Percentiles rank a stretch among this genome's conserved stretches.
phyloP scores from a whole-genome alignment of 1,140 invertebrate genomes.

The Cydia fagiglandana region DNA sequence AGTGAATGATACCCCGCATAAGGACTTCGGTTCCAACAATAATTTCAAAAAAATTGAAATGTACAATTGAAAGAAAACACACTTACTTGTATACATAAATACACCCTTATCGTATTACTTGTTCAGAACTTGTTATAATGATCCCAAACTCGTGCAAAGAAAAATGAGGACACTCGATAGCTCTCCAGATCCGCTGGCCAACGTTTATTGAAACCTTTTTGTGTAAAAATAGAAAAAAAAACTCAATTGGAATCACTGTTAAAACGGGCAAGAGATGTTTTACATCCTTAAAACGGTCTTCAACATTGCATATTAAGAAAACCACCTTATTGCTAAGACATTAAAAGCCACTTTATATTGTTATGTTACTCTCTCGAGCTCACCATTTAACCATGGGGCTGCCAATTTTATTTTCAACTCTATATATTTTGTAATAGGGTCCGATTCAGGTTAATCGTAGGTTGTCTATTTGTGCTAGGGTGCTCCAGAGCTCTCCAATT shows the following conservation, averaged over 20 bases:
- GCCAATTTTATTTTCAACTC: conserved; percentile 38
- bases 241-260: conserved; percentile 46
- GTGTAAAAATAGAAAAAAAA: conserved; percentile 41
- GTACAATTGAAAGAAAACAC: conserved; percentile 18
- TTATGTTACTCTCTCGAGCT: neutral
- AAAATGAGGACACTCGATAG: conserved; percentile 27
- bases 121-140: conserved; percentile 27
- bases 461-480: conserved; percentile 48
- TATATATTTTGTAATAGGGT: conserved; percentile 38
- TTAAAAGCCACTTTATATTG: conserved; percentile 32
- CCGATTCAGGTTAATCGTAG: conserved; percentile 39
- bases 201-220: conserved; percentile 46
- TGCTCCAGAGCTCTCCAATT: conserved; percentile 50
- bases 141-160: conserved; percentile 20
- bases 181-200: conserved; percentile 44
- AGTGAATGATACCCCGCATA: neutral
- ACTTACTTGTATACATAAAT: conserved; percentile 9
- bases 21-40: neutral
- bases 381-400: neutral
- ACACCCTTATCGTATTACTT: conserved; percentile 27
- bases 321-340: conserved; percentile 13
- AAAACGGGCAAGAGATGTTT: conserved; percentile 40
- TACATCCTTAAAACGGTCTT: conserved; percentile 40
- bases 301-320: conserved; percentile 35
- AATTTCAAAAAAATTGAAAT: neutral